Conservation (phyloP, 2,113 vertebrate species). For the Clinocottus analis region DNA sequence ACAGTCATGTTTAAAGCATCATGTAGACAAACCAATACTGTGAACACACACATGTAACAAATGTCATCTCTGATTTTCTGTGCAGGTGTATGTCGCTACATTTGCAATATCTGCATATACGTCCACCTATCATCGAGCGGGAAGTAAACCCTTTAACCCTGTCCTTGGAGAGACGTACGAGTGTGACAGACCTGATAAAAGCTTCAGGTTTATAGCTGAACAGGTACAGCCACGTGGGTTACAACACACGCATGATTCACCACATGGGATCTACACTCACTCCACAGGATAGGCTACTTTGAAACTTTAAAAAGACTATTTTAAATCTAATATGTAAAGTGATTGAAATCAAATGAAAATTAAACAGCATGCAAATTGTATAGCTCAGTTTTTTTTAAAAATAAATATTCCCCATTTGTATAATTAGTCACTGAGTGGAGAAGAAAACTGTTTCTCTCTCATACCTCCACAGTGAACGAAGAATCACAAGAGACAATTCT, state of each 20-base stretch:
- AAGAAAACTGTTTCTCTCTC: neutral
- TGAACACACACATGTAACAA: neutral
- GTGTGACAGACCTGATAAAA: conserved; percentile 91
- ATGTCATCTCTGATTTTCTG: conserved; percentile 9
- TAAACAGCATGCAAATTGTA: no score
- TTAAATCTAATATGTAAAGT: neutral
- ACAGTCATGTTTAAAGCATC: neutral
- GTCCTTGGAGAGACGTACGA: conserved; percentile 97
- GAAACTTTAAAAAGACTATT: neutral
- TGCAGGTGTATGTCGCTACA: conserved; percentile 93
- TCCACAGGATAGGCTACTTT: neutral
- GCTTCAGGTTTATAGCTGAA: conserved; percentile 93
- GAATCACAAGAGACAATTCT: neutral
- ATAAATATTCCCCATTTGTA: neutral
- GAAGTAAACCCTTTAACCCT: conserved; percentile 98
- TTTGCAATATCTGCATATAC: conserved; percentile 95
- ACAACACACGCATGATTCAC: neutral
- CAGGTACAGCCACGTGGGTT: conserved; percentile 83
- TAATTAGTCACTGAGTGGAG: neutral
- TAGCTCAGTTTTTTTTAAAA: no score
- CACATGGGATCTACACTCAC: neutral
- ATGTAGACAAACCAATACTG: neutral
- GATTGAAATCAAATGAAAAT: no score
- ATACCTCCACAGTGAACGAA: neutral
- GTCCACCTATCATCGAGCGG: conserved; percentile 91